A percentile compares a stretch with the other conserved stretches of the same genome.
Conservation (phyloP, 1,140 invertebrate species). For the Rhizoglyphus robini region DNA sequence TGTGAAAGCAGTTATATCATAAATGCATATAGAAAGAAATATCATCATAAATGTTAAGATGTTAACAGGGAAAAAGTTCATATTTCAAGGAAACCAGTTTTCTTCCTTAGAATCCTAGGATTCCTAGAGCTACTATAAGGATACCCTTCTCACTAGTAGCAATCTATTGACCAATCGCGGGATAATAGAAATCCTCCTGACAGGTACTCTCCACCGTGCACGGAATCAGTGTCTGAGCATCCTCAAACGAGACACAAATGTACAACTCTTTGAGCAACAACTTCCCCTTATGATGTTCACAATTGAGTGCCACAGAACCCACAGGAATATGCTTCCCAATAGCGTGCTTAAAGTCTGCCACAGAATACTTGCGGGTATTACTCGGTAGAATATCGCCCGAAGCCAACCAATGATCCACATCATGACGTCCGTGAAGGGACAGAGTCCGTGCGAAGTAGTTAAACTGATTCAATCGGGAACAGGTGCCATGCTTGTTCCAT, state of each 20-base stretch:
- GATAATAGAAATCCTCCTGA: neutral
- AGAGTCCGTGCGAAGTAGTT: conserved; percentile 21
- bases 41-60: too few relatives aligned
- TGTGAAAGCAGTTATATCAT: too few relatives aligned
- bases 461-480: conserved; percentile 19
- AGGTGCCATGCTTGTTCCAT: conserved; percentile 26
- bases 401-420: conserved; percentile 4
- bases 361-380: conserved; percentile 6
- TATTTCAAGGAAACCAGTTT: too few relatives aligned
- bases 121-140: too few relatives aligned
- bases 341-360: neutral
- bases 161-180: too few relatives aligned
- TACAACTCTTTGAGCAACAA: neutral
- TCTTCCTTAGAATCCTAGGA: too few relatives aligned
- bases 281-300: neutral
- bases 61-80: too few relatives aligned
- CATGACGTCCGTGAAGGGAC: conserved; percentile 7
- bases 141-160: too few relatives aligned
- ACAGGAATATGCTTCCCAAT: neutral
- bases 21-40: too few relatives aligned
- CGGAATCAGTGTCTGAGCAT: neutral
- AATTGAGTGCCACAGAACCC: neutral
- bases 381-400: conserved; percentile 16
- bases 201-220: conserved; percentile 1
- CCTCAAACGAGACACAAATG: neutral